phyloP scores from a whole-genome alignment of 2,113 vertebrate species.

The Micronycteris hirsuta region DNA sequence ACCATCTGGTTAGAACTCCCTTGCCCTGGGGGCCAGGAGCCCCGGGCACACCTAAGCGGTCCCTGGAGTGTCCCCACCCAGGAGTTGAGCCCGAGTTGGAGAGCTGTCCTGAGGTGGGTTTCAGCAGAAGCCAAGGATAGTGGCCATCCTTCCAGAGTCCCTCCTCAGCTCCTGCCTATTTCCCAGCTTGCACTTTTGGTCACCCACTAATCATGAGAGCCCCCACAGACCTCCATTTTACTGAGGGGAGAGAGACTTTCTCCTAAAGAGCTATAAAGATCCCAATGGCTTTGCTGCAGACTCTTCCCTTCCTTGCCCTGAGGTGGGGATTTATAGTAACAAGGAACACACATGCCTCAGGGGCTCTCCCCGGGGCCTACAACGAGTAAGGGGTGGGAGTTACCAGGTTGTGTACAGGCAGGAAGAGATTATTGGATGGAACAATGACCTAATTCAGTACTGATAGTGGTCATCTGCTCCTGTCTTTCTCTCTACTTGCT shows the following conservation, averaged over 20 bases:
- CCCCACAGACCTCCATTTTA: neutral
- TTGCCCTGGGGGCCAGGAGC: neutral
- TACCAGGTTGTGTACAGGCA: too few relatives aligned
- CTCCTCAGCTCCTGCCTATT: neutral
- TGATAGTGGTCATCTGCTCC: neutral
- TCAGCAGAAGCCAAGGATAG: neutral
- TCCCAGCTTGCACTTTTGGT: neutral
- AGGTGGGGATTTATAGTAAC: neutral
- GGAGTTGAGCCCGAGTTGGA: neutral
- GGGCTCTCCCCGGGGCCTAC: neutral
- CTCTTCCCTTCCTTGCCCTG: neutral
- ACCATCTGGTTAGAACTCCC: neutral
- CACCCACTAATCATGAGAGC: neutral
- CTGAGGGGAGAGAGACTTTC: neutral
- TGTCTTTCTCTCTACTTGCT: neutral
- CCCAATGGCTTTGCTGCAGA: neutral
- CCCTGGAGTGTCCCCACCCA: too few relatives aligned
- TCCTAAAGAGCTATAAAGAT: neutral
- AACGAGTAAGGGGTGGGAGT: too few relatives aligned
- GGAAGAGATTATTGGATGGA: too few relatives aligned
- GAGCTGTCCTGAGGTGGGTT: neutral
- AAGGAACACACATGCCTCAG: neutral
- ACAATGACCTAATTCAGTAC: neutral
- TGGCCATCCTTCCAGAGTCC: fast-evolving
- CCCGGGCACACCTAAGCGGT: too few relatives aligned